Percentiles rank a stretch among this genome's conserved stretches.
Conservation (phyloP, 2,888 invertebrate genomes). For the Ptilodon capucinus region DNA sequence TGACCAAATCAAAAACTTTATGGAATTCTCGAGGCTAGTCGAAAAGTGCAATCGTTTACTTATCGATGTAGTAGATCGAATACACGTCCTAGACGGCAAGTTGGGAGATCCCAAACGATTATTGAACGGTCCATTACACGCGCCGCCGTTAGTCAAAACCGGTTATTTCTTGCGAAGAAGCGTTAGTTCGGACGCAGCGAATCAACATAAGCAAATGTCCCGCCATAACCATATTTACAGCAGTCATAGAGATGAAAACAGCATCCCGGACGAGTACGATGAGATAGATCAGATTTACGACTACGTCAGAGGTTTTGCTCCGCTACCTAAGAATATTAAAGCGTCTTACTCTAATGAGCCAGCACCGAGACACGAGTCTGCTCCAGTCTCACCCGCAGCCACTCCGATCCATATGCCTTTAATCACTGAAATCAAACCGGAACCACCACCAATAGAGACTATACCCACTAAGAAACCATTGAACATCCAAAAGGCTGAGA, state of each 20-base stretch:
- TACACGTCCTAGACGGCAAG: constrained; percentile 91
- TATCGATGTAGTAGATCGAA: constrained; percentile 89
- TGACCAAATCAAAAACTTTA: constrained; percentile 88
- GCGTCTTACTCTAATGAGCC: constrained; percentile 83
- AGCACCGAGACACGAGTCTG: constrained; percentile 75
- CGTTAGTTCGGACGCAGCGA: constrained; percentile 89
- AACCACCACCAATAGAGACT: constrained; percentile 95
- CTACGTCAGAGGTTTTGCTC: constrained; percentile 96
- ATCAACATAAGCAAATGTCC: constrained; percentile 78
- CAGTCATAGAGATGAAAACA: constrained; percentile 85
- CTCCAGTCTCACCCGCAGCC: constrained; percentile 79
- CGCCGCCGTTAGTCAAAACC: constrained; percentile 80
- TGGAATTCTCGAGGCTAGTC: constrained; percentile 89
- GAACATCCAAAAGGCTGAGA: constrained; percentile 84
- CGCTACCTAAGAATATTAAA: constrained; percentile 91
- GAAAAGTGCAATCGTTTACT: constrained; percentile 89
- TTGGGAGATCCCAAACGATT: constrained; percentile 85
- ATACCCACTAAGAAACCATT: constrained; percentile 91
- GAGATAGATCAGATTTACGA: constrained; percentile 98
- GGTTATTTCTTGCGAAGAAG: constrained; percentile 89
- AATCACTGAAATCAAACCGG: constrained; percentile 87
- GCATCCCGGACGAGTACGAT: constrained; percentile 92
- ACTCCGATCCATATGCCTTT: constrained; percentile 81
- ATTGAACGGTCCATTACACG: constrained; percentile 66
- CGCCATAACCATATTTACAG: constrained; percentile 80